Evolutionary conservation across 2,113 vertebrate species (phyloP).

Genomic region (Myotis yumanensis): DNA sequence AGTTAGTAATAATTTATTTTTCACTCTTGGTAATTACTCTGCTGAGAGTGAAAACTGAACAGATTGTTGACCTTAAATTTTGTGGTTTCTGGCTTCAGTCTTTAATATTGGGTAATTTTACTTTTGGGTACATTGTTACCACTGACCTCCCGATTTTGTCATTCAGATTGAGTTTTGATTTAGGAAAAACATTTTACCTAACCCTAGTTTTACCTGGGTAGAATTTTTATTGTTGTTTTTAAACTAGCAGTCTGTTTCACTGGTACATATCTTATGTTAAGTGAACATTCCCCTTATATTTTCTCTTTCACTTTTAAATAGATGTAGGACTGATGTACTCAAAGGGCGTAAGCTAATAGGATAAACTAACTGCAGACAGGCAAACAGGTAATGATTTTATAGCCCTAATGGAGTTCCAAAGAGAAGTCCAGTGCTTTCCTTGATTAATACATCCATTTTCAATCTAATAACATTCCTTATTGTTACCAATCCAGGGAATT

Average conservation of each 20-base stretch:
- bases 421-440: background rate
- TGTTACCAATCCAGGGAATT: background rate
- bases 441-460: background rate
- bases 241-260: background rate
- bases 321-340: background rate
- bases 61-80: background rate
- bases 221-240: background rate
- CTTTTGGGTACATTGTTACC: background rate
- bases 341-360: background rate
- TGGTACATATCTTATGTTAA: background rate
- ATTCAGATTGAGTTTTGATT: background rate
- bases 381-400: background rate
- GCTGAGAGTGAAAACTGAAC: background rate
- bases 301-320: conserved; percentile 1
- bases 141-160: background rate
- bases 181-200: background rate
- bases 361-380: background rate
- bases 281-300: background rate
- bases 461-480: background rate
- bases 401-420: background rate
- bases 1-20: background rate
- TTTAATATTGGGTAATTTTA: background rate
- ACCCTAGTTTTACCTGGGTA: background rate
- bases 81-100: background rate
- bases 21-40: background rate